These are phyloP conservation scores for Sericinus montela DNA, from an alignment of 2,888 invertebrate species.

Conservation along the genomic window DNA sequence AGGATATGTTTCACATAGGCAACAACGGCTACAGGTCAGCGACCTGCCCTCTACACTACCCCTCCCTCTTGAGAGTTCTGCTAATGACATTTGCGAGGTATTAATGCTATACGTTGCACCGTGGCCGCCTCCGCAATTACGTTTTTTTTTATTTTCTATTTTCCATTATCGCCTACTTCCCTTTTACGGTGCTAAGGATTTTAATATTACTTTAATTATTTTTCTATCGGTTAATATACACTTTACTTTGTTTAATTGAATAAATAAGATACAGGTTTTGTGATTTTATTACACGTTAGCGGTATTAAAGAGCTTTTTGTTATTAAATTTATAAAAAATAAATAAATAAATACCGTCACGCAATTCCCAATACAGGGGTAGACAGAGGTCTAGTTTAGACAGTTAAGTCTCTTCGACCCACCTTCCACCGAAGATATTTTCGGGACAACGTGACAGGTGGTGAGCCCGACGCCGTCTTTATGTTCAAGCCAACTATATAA, in stretches of 20 bases:
- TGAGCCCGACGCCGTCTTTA: no score
- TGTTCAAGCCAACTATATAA: no score
- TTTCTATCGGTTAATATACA: slow-evolving; percentile 12
- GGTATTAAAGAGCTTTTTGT: no score
- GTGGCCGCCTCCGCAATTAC: slow-evolving; percentile 19
- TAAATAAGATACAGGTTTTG: no score
- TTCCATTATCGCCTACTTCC: slow-evolving; percentile 19
- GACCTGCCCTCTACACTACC: slow-evolving; percentile 24
- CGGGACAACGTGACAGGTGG: no score
- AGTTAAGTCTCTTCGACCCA: no score
- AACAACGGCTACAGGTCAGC: slow-evolving; percentile 32
- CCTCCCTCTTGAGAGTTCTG: slow-evolving; percentile 29
- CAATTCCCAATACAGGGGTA: no score
- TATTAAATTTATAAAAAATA: no score
- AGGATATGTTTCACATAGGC: slow-evolving; percentile 23
- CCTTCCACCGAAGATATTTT: no score
- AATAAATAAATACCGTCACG: no score
- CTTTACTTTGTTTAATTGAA: not conserved
- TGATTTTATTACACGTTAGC: no score
- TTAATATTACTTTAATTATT: slow-evolving; percentile 19
- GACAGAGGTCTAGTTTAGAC: no score
- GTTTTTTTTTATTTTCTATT: slow-evolving; percentile 20
- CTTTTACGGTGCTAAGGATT: slow-evolving; percentile 13
- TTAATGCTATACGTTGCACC: slow-evolving; percentile 29
- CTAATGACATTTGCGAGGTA: slow-evolving; percentile 53